Evolutionary conservation across 2,797 vertebrate species (phyloP), one percentile per base, ranked within the genome.

Genomic region (Iguana delicatissima): DNA sequence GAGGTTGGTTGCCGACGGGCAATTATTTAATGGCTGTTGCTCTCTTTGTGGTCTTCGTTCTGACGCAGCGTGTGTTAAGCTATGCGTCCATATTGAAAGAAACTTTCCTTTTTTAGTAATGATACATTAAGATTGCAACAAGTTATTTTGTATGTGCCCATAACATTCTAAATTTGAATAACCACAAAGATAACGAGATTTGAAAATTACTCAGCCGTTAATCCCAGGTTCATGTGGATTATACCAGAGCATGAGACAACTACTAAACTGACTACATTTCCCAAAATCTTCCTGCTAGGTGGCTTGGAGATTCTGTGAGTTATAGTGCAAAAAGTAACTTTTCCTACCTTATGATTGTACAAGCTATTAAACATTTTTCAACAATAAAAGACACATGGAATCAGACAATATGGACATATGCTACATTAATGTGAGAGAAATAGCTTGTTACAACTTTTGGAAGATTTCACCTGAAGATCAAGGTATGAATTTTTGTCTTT

Each of bases 81-180:
- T 87, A 18, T 29, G 22, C 16, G 42, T 73, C 16, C 24, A 38
- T 74, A 38, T 50, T 91, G 80, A 85, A 59, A 59, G 20, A 82
- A 77, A 86, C 20, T 86, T 89, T 38, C 85, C 80, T 89, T 79
- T 89, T 89, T 85, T 84, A 91, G 73, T 59, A 89, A 86, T 20
- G 73, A 83, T 79, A 46, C 59, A 59, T 77, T 82, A 77, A 86
- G 84, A 86, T 88, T 69, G 24, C 32, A 46, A 82, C 82, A 72
- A 87, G 52, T 67, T 67, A 22, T 72, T 88, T 76, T 84, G 12
- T 86, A 32, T 76, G 80, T 42, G 84, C 73, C 50, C 52, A 29
- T 88, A 77, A n/a, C 42, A 77, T 90, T 90, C 73, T 79, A 72
- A 84, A 92, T 86, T 92, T 72, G 79, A 83, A 59, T 86, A 82